phyloP scores from a whole-genome alignment of 2,888 invertebrate genomes.

The Cheilosia urbana region DNA sequence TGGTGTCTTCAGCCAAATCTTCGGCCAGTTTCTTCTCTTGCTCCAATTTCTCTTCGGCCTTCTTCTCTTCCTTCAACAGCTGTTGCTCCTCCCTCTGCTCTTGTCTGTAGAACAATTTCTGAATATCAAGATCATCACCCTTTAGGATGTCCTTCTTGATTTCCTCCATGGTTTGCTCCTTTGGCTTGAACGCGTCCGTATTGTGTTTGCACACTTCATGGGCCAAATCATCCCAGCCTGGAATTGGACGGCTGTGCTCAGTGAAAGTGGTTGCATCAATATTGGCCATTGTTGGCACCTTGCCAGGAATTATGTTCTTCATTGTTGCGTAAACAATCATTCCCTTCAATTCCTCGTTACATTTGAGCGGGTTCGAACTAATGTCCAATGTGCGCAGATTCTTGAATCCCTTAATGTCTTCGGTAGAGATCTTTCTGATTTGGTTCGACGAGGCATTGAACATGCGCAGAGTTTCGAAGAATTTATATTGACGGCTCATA shows the following conservation, averaged over 20 bases:
- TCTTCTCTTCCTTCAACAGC: constrained; percentile 32
- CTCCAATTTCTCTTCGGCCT: constrained; percentile 77
- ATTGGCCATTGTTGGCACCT: constrained; percentile 78
- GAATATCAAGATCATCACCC: constrained; percentile 59
- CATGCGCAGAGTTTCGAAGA: constrained; percentile 85
- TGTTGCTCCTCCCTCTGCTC: constrained; percentile 47
- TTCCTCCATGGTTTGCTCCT: constrained; percentile 67
- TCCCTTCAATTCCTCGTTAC: constrained; percentile 88
- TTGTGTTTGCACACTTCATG: constrained; percentile 81
- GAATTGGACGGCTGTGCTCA: constrained; percentile 77
- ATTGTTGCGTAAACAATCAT: constrained; percentile 85
- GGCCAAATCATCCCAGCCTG: constrained; percentile 81
- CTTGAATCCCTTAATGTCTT: constrained; percentile 81
- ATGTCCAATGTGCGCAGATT: constrained; percentile 84
- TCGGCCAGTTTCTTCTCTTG: constrained; percentile 78
- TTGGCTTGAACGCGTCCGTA: constrained; percentile 68
- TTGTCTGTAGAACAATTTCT: constrained; percentile 57
- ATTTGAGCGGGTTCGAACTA: constrained; percentile 88
- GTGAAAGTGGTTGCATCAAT: constrained; percentile 78
- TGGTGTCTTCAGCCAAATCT: constrained; percentile 69
- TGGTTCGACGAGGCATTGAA: constrained; percentile 85
- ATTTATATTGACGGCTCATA: constrained; percentile 79
- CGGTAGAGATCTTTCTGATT: constrained; percentile 80
- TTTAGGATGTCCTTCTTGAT: constrained; percentile 60
- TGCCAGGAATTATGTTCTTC: constrained; percentile 79